Evolutionary conservation across 2,888 invertebrate genomes (phyloP).

Genomic region (Volucella inanis): DNA sequence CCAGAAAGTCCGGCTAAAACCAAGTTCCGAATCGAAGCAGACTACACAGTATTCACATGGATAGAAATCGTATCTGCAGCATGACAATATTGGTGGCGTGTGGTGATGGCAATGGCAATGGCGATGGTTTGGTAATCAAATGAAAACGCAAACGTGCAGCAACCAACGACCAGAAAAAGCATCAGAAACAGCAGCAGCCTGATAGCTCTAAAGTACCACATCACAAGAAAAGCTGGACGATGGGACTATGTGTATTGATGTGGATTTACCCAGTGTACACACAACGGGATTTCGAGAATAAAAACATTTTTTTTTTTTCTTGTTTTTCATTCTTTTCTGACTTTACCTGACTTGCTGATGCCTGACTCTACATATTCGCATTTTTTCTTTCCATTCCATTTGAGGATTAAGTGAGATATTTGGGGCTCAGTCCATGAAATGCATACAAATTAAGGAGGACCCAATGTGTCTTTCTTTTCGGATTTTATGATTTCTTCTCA

Average conservation of each 20-base stretch:
- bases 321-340: slow-evolving; percentile 13
- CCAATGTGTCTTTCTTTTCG: slow-evolving; percentile 16
- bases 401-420: slow-evolving; percentile 57
- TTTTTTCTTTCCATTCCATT: slow-evolving; percentile 68
- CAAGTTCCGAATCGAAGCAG: slow-evolving; percentile 58
- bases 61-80: slow-evolving; percentile 7
- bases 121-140: slow-evolving; percentile 66
- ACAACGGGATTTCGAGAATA: slow-evolving; percentile 40
- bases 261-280: slow-evolving; percentile 30
- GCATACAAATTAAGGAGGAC: slow-evolving; percentile 7
- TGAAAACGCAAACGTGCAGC: slow-evolving; percentile 64
- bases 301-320: not conserved
- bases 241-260: slow-evolving; percentile 27
- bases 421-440: slow-evolving; percentile 6
- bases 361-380: slow-evolving; percentile 56
- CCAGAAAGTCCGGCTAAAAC: slow-evolving; percentile 51
- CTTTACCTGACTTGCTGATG: slow-evolving; percentile 41
- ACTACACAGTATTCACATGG: slow-evolving; percentile 23
- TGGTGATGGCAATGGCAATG: slow-evolving; percentile 4
- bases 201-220: too few species aligned
- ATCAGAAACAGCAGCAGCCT: slow-evolving; percentile 22
- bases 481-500: not conserved
- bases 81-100: slow-evolving; percentile 61
- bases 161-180: not conserved
- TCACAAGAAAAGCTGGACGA: slow-evolving; percentile 30